Conservation (phyloP, 2,113 vertebrate genomes). For the Notarius lentiginosus region DNA sequence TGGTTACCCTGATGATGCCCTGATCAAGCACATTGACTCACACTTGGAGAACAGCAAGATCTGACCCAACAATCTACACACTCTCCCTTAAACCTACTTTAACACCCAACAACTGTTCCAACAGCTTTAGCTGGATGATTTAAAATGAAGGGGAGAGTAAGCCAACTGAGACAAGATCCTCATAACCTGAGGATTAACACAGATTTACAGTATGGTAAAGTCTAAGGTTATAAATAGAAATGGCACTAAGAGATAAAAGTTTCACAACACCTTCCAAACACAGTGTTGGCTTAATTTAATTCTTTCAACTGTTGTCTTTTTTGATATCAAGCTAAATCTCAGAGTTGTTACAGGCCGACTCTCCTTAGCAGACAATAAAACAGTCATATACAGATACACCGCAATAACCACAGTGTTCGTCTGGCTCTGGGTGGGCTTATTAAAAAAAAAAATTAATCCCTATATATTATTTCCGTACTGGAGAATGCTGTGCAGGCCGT, state of each 20-base stretch:
- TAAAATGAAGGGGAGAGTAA: slow-evolving; percentile 1
- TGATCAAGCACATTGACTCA: slow-evolving; percentile 98
- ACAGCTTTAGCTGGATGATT: slow-evolving; percentile 27
- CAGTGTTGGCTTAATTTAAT: neutral
- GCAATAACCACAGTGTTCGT: slow-evolving; percentile 10
- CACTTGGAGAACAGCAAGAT: slow-evolving; percentile 99
- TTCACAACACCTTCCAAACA: neutral
- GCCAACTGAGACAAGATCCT: neutral
- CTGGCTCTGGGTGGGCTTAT: neutral
- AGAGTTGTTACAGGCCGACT: neutral
- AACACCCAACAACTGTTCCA: slow-evolving; percentile 27
- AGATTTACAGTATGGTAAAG: neutral
- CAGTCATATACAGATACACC: neutral
- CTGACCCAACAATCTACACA: slow-evolving; percentile 66
- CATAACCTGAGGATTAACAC: neutral
- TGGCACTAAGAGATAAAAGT: slow-evolving; percentile 9
- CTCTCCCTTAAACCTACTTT: neutral
- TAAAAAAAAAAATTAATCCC: neutral
- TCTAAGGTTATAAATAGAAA: neutral
- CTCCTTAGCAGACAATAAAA: neutral
- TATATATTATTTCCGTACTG: neutral
- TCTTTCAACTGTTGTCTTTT: neutral
- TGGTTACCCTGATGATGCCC: slow-evolving; percentile 93
- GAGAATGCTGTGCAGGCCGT: neutral
- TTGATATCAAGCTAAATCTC: slow-evolving; percentile 2